Base-by-base conservation (phyloP, 2,888 invertebrate species). In the Heliconius ethilla region DNA sequence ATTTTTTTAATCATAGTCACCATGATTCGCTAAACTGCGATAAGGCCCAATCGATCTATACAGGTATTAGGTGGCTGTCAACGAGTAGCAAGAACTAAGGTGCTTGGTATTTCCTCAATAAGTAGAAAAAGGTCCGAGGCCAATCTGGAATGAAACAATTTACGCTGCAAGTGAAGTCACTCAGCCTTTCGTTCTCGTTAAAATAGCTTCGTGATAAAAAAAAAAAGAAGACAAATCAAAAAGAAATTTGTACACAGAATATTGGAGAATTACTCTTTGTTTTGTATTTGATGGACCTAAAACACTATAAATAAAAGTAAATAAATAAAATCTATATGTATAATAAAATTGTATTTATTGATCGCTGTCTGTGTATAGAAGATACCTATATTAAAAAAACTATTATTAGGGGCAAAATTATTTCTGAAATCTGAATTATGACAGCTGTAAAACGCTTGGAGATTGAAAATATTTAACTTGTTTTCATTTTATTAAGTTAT, bases 71-170 rank as follows among this genome's bases (percentile, higher is more conserved):
- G 59, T 59, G 59, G 51, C 22, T 73, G 62, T n/a, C n/a, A 65
- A 66, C 65, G 33, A 15, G 5, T 15, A 27, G 55, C 40, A 77
- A 77, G 67, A 67, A 74, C 3, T 66, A 18, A 25, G n/a, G 15
- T 27, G 45, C 25, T 67, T 77, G 73, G 67, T 73, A 77, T 77
- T 73, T 77, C 77, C 73, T 73, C 59, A 55, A 45, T 65, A 51
- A 77, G n/a, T 3, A 67, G 63, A 77, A 77, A 74, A 67, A 72
- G 55, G n/a, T 40, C 55, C 77, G 62, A 45, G 55, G 40, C 73
- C 27, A 73, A 77, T 77, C 73, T 62, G 73, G 77, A 77, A 77
- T 77, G 67, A 67, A 73, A 73, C 67, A 29, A 55, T 55, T 73
- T 29, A 45, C 40, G 40, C 62, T 45, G 65, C 40, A 63, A 81